These are phyloP conservation scores for Beaufortia kweichowensis DNA, from an alignment of 2,113 vertebrate genomes.

Conservation along the genomic window DNA sequence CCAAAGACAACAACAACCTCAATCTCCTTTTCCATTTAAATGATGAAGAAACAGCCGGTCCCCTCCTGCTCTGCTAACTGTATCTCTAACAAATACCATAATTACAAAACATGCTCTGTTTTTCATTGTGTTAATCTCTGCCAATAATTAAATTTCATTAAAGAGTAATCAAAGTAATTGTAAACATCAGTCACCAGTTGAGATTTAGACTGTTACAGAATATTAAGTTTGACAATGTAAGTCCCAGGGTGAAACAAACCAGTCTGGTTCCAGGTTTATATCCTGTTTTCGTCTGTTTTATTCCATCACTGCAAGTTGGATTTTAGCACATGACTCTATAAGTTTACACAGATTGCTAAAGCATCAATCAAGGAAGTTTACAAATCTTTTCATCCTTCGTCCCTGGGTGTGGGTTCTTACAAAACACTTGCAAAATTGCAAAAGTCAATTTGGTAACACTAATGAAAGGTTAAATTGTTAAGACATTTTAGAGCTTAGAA, in stretches of 20 bases:
- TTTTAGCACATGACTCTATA: conserved; percentile 10
- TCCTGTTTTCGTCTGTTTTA: background rate
- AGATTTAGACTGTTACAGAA: background rate
- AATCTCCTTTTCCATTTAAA: background rate
- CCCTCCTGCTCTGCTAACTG: conserved; percentile 1
- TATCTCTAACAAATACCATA: background rate
- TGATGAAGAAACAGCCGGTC: background rate
- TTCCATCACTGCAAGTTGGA: conserved; percentile 1
- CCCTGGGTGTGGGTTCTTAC: background rate
- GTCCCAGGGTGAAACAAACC: background rate
- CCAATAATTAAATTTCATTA: conserved; percentile 44
- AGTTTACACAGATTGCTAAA: conserved; percentile 12
- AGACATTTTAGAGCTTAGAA: background rate
- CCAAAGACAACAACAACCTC: background rate
- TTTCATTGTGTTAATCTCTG: conserved; percentile 18
- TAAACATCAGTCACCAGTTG: background rate
- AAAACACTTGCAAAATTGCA: background rate
- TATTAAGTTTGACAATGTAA: conserved; percentile 15
- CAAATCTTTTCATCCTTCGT: conserved; percentile 11
- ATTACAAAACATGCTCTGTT: conserved; percentile 19
- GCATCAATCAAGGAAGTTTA: conserved; percentile 1
- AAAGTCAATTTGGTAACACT: background rate
- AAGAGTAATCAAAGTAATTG: conserved; percentile 29
- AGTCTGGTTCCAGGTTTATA: background rate
- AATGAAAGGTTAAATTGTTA: background rate